Evolutionary conservation across 2,113 vertebrate species (phyloP), one percentile per base, ranked within the genome.

Genomic region (Formicarius rufipectus): DNA sequence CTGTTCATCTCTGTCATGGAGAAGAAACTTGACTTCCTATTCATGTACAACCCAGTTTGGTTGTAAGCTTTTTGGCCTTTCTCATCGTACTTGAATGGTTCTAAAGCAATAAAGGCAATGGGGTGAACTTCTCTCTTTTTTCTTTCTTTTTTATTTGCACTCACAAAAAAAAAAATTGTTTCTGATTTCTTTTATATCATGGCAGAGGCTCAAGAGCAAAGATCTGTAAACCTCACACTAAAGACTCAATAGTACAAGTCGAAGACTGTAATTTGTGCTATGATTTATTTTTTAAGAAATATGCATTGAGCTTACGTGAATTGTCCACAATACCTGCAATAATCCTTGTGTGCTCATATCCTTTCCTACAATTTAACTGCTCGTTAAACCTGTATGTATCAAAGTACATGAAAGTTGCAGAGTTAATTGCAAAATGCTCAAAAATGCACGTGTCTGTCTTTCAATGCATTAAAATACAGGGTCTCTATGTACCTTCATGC

Each of bases 21-120:
- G 88, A 86, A 93, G 86, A 84, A 95, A 89, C 84, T n/a, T 56
- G 62, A 87, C 40, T 94, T 95, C 69, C 77, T 92, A 93, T 91
- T 95, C 80, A 90, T 84, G 74, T 75, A 80, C 75, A 95, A 84
- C 77, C 37, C 81, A 91, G 53, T 75, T 49, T 1, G 12, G 69
- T 86, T 87, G 80, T 92, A 89, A 84, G 73, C 44, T 84, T 90
- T 96, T 44, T 53, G 59, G 83, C n/a, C 66, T 74, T 91, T 91
- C 78, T 76, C 58, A 69, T 78, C 13, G 12, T 77, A 44, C 69
- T 78, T 89, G 69, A 92, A 78, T 88, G 44, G 72, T 72, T 49
- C 72, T 88, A 83, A 92, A 82, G n/a, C 56, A 87, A 90, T 84
- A 94, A 97, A 95, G 40, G 84, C 81, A 84, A 82, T 37, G 60